A percentile compares a stretch with the other conserved stretches of the same genome.
These are phyloP conservation scores for Aphidius ervi DNA, from an alignment of 1,140 invertebrate genomes.

Conservation along the genomic window DNA sequence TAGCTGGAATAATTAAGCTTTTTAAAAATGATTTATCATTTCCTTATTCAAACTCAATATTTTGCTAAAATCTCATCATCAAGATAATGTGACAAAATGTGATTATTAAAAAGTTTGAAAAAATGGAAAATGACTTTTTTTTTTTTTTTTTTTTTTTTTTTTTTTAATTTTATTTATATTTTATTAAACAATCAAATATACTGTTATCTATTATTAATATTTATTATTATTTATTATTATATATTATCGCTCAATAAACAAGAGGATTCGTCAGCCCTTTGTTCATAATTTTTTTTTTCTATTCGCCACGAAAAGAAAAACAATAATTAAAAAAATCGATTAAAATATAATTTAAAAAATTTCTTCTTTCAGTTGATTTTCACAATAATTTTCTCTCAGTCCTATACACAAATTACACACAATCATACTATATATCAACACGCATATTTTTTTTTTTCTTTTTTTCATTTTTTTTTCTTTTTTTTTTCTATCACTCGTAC, in stretches of 20 bases:
- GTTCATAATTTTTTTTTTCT: not conserved
- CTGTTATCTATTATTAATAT: no score
- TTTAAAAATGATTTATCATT: no score
- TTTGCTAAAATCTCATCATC: no score
- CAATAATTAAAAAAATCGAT: not conserved
- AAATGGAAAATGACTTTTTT: no score
- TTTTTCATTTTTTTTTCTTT: slow-evolving; percentile 14
- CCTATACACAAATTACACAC: slow-evolving; percentile 26
- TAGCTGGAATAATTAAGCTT: no score
- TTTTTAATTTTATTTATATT: no score
- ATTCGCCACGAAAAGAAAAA: not conserved
- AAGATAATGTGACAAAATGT: no score
- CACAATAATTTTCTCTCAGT: slow-evolving; percentile 20
- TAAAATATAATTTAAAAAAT: slow-evolving; percentile 3
- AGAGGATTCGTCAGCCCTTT: no score
- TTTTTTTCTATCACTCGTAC: slow-evolving; percentile 16
- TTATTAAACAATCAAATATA: no score
- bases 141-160: no score
- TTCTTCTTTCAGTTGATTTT: not conserved
- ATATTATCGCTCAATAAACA: not conserved
- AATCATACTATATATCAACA: slow-evolving; percentile 16
- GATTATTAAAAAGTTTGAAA: no score
- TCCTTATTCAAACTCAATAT: no score
- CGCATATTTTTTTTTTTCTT: slow-evolving; percentile 2
- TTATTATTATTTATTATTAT: not conserved